Evolutionary conservation across 2,113 vertebrate species (phyloP).

Genomic region (Chamaetylas fuelleborni): DNA sequence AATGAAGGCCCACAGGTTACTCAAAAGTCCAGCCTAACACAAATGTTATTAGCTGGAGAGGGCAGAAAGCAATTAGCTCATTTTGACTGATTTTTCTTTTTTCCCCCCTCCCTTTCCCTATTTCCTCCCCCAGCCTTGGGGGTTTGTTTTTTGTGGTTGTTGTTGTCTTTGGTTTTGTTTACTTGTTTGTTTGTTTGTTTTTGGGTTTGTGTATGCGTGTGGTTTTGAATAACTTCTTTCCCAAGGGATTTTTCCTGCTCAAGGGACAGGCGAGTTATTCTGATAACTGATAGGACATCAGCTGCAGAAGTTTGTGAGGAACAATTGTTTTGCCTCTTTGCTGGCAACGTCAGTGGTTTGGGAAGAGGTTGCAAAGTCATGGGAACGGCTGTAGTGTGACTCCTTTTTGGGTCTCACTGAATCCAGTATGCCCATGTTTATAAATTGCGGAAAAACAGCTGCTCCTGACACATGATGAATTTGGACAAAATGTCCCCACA

Average conservation of each 20-base stretch:
- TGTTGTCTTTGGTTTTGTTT: background rate
- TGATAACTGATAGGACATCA: constrained; percentile 65
- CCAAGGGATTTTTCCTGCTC: constrained; percentile 35
- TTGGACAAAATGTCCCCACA: constrained; percentile 33
- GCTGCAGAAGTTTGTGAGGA: constrained; percentile 80
- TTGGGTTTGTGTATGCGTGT: background rate
- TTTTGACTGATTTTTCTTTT: background rate
- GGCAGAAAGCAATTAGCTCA: background rate
- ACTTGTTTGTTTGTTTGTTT: background rate
- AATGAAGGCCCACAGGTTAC: background rate
- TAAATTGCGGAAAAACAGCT: constrained; percentile 56
- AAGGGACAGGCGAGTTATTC: constrained; percentile 1
- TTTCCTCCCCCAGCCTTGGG: background rate
- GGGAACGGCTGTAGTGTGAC: constrained; percentile 81
- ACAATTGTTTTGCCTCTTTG: constrained; percentile 77
- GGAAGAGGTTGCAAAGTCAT: constrained; percentile 89
- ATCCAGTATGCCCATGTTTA: constrained; percentile 77
- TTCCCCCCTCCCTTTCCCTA: background rate
- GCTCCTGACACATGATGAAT: constrained; percentile 52
- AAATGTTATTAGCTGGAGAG: background rate
- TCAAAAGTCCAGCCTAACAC: background rate
- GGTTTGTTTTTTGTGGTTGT: too few relatives aligned
- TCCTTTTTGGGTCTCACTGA: constrained; percentile 70
- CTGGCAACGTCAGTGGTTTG: constrained; percentile 78
- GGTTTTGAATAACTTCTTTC: background rate